Base-by-base conservation (phyloP, 2,888 invertebrate species). In the Scaptomyza parva region DNA sequence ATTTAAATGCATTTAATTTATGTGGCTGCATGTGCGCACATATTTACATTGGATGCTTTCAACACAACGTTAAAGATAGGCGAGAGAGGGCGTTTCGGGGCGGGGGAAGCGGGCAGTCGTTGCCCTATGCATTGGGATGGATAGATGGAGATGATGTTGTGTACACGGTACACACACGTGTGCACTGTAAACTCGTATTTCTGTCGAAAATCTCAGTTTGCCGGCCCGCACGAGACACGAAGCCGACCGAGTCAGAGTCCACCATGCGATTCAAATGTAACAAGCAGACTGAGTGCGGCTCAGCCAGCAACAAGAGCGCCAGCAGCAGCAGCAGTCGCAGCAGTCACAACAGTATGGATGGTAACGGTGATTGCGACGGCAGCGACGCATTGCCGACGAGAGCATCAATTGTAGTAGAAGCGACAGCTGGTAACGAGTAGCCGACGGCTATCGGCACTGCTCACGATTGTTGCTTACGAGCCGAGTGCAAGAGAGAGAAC, bases 1-100 rank as follows among this genome's bases (percentile, higher is more conserved):
- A 80, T 85, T 82, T 82, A 68, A 82, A 79, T 82, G 70, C 83
- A 76, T 78, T 87, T 82, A 82, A 86, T 81, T 71, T 65, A 84
- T 85, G 76, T 81, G 74, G 51, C 80, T 76, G 78, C 77, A 69
- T 60, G 40, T 54, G 58, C 48, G 58, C 59, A 69, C 65, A 64
- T 67, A 83, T 76, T 86, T 80, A 70, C 82, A 81, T 81, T 61
- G 78, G 51, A 48, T 30, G 60, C 58, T 76, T 66, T 74, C 76
- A 76, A 66, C 76, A 67, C 73, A 47, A 63, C 50, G 53, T 59
- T 24, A 20, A 40, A 26, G 51, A n/a, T n/a, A n/a, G 37, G 14
- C 33, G 20, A 30, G 35, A n/a, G 24, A 12, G 28, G 3, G 14
- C 2, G 35, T 39, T 12, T 35, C 6, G 17, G n/a, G 30, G 5